A percentile compares a stretch with the other conserved stretches of the same genome.
Conservation (phyloP, 2,797 vertebrate genomes). For the Esox lucius region DNA sequence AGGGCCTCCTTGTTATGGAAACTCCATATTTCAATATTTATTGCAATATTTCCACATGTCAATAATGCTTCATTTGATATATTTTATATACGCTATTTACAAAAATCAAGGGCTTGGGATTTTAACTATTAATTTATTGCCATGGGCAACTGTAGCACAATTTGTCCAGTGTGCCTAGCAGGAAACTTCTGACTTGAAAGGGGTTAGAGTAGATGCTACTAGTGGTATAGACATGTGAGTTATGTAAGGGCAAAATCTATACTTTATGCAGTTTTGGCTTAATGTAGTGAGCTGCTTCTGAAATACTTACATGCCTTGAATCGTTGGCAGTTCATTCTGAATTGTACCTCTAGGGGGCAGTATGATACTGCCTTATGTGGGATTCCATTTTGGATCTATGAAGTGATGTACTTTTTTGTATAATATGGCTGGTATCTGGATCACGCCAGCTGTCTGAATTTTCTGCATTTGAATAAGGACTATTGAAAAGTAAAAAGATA, state of each 20-base stretch:
- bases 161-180: constrained; percentile 42
- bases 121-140: constrained; percentile 23
- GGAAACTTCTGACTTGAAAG: neutral
- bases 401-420: neutral
- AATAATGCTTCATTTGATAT: neutral
- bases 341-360: constrained; percentile 40
- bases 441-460: constrained; percentile 26
- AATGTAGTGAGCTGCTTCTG: neutral
- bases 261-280: neutral
- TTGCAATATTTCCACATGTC: neutral
- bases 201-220: neutral
- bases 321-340: neutral
- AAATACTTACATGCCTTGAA: neutral
- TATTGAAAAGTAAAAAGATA: constrained; percentile 7
- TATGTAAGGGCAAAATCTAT: neutral
- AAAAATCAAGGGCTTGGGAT: neutral
- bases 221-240: neutral
- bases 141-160: constrained; percentile 29
- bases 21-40: neutral
- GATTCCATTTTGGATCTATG: constrained; percentile 28
- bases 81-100: neutral
- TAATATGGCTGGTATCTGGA: neutral
- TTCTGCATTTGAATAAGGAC: constrained; percentile 28
- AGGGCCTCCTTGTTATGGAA: neutral
- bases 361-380: constrained; percentile 42